Conservation (phyloP, 2,113 vertebrate species). For the Otus sunia region DNA sequence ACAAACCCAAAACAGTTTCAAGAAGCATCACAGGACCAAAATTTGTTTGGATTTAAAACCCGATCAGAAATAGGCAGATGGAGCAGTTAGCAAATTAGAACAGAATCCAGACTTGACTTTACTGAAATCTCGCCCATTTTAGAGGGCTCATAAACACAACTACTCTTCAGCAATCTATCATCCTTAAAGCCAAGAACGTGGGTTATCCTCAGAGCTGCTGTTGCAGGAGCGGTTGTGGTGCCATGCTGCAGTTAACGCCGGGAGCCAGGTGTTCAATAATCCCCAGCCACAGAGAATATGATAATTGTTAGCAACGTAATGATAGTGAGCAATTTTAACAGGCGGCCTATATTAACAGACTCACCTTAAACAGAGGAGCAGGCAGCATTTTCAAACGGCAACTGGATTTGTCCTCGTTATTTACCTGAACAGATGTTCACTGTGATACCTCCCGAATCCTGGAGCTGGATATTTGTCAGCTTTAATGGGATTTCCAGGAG, state of each 20-base stretch:
- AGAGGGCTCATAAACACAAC: not conserved
- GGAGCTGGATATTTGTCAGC: conserved; percentile 8
- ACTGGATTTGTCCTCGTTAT: not conserved
- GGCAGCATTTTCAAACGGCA: not conserved
- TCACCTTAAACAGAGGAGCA: not conserved
- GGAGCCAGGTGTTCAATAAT: conserved; percentile 39
- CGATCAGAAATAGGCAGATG: not conserved
- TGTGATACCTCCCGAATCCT: not conserved
- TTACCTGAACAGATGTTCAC: conserved; percentile 30
- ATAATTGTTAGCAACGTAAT: not conserved
- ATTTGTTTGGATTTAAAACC: not conserved
- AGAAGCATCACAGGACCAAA: not conserved
- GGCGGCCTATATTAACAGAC: not conserved
- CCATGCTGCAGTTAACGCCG: not conserved
- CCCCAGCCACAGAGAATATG: not conserved
- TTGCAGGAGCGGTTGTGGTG: not conserved
- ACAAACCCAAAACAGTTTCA: not conserved
- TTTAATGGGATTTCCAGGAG: conserved; percentile 45
- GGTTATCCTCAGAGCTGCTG: not conserved
- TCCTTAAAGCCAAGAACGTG: not conserved
- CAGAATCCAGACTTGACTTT: not conserved
- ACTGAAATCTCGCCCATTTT: not conserved
- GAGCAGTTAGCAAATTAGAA: not conserved
- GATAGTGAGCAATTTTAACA: not conserved
- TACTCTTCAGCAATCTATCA: not conserved